Base-by-base conservation (phyloP, 2,797 vertebrate genomes). In the Chromobotia macracanthus region DNA sequence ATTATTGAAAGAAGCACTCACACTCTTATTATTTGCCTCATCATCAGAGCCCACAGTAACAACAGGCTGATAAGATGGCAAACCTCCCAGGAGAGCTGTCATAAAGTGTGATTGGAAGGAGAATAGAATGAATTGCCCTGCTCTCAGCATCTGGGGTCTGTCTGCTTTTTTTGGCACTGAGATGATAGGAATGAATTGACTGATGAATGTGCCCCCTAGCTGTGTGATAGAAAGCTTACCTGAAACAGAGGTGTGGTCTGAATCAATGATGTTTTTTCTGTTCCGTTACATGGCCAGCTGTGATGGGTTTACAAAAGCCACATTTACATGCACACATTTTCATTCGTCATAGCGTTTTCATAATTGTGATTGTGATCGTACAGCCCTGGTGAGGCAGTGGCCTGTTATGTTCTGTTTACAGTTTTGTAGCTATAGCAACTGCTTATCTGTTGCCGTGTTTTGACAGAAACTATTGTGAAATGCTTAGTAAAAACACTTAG, bases 51-150 rank as follows among this genome's bases (percentile, higher is more conserved):
- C 55, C 63, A 79, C 19, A 64, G 79, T 72, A 69, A 73, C 64
- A 55, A 81, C 46, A 76, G 75, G 68, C 72, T 76, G 81, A 81
- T 84, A 74, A 72, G 72, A 82, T 83, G 80, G 72, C 75, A 81
- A 48, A 28, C 50, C 69, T 83, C 79, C 72, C 72, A 61, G 67
- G 19, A 61, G 73, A 35, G 64, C 80, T 56, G 82, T 81, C 11
- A 64, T 70, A 69, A 21, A 61, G 19, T 21, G 23, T 58, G 72
- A 81, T 82, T 77, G 75, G 60, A 80, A 70, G 35, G 60, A 61
- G n/a, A 66, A 48, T 50, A 66, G 53, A 72, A 81, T 80, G 72
- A 75, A 83, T 81, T 78, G 60, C 74, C 13, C 64, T 69, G 35
- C 60, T 82, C n/a, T 55, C 66, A 66, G 74, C 76, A 85, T 76